A percentile compares a stretch with the other conserved stretches of the same genome.
phyloP scores from a whole-genome alignment of 2,888 invertebrate genomes.

The Drosophila neotestacea region DNA sequence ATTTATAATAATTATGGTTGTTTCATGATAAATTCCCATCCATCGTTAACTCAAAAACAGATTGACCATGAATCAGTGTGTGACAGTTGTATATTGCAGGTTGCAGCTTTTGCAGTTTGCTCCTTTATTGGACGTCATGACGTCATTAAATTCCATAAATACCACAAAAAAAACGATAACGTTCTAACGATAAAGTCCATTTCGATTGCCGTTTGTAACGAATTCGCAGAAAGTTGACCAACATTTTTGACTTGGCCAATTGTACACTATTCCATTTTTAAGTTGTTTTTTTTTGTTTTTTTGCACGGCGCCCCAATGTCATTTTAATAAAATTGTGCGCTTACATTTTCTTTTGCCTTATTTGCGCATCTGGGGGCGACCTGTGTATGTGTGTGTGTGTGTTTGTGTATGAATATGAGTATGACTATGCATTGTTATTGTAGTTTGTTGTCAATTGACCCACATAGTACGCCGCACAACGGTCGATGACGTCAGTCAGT shows the following conservation, averaged over 20 bases:
- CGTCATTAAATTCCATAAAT: conserved; percentile 76
- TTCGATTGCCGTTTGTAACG: conserved; percentile 42
- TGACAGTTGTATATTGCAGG: neutral
- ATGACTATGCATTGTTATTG: conserved; percentile 44
- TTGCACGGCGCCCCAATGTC: conserved; percentile 65
- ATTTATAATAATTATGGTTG: conserved; percentile 29
- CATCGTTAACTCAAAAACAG: conserved; percentile 1
- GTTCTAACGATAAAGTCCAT: conserved; percentile 45
- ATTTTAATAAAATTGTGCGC: conserved; percentile 74
- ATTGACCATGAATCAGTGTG: conserved; percentile 16
- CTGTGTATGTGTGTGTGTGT: conserved; percentile 29
- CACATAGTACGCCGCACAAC: conserved; percentile 62
- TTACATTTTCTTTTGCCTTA: conserved; percentile 73
- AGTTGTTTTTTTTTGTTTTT: conserved; percentile 37
- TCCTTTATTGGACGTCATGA: conserved; percentile 48
- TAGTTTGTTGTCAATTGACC: conserved; percentile 80
- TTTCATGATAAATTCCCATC: conserved; percentile 33
- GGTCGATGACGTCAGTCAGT: conserved; percentile 76
- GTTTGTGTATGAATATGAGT: neutral
- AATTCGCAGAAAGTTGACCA: conserved; percentile 45
- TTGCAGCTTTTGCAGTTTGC: conserved; percentile 17
- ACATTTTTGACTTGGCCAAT: conserved; percentile 27
- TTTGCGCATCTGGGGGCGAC: conserved; percentile 62
- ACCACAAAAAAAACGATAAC: conserved; percentile 58
- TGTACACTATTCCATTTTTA: conserved; percentile 28